Base-by-base conservation (phyloP, 92 coral and sea anemone genomes). In the Umimayanthus chanpuru region DNA sequence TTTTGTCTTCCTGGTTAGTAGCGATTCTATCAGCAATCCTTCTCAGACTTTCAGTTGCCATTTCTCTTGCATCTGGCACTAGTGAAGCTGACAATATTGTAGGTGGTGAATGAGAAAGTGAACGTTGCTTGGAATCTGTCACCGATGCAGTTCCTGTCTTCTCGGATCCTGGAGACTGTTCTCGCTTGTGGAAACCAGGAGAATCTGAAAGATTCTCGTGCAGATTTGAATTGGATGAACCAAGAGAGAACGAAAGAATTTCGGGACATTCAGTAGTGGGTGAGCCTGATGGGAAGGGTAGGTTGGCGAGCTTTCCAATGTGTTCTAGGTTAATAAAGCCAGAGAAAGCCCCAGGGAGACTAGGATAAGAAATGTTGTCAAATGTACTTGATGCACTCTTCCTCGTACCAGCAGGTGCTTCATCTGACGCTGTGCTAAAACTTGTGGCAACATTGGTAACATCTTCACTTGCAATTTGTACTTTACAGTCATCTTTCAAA, bases 261-360 rank as follows among this genome's bases (percentile, higher is more conserved):
- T 66, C 76, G 0, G 75, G 6, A 23, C 76, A 65, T 26, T 68
- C 44, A 9, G 65, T 55, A 15, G n/a, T 70, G 3, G 87, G 6
- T 39, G 78, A 70, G 74, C 78, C 64, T 4, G 87, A 83, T 68
- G n/a, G 29, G 21, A 68, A 26, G 28, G 76, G 86, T 43, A 44
- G 38, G 36, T 68, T 70, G 50, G 87, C 66, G 23, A 83, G 77
- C 9, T 36, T 66, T 5, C 64, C 86, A 2, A 82, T 66, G 23
- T 68, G 38, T 30, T 82, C 86, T 16, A 82, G 77, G 36, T 70
- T 83, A 83, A 83, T 25, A 83, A 83, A 70, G 87, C 87, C 87
- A 68, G 87, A 83, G 39, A 83, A 83, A 38, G 87, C 87, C 12
- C 87, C 87, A 65, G 87, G 87, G 74, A 83, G 87, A 47, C 87